Conservation (phyloP, 2,113 vertebrate genomes). For the Turnix velox region DNA sequence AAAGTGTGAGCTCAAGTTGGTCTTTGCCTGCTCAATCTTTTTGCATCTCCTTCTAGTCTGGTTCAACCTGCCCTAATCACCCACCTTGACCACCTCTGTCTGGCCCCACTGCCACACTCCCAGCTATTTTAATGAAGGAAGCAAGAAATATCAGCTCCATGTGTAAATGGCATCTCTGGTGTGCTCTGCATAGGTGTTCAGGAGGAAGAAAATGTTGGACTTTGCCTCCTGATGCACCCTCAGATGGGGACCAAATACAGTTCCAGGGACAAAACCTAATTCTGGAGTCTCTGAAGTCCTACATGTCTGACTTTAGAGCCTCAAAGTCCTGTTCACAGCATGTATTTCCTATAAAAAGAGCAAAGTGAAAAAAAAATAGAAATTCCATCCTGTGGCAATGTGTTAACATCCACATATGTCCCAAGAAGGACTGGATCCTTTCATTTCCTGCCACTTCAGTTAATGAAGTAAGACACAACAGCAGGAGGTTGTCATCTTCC, state of each 20-base stretch:
- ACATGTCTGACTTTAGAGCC: conserved; percentile 28
- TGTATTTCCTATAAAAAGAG: conserved; percentile 53
- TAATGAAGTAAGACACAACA: conserved; percentile 62
- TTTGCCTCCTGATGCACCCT: neutral
- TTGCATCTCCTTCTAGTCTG: neutral
- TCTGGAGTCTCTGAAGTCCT: neutral
- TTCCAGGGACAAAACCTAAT: neutral
- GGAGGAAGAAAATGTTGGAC: neutral
- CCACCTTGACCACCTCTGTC: neutral
- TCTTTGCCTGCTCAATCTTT: neutral
- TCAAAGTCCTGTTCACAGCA: conserved; percentile 10
- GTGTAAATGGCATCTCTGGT: neutral
- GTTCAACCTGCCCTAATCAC: neutral
- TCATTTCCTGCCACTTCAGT: conserved; percentile 50
- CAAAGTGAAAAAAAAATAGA: conserved; percentile 59
- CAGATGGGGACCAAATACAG: neutral
- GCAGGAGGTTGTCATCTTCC: conserved; percentile 59
- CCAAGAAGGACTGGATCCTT: conserved; percentile 56
- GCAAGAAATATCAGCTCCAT: neutral
- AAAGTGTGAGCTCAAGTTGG: neutral
- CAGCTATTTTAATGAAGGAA: neutral
- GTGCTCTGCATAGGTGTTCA: neutral
- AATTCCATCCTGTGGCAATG: conserved; percentile 49
- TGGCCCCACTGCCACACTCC: neutral
- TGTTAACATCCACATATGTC: conserved; percentile 65